phyloP scores from a whole-genome alignment of 2,888 invertebrate species.

The Stenodera caucasica region DNA sequence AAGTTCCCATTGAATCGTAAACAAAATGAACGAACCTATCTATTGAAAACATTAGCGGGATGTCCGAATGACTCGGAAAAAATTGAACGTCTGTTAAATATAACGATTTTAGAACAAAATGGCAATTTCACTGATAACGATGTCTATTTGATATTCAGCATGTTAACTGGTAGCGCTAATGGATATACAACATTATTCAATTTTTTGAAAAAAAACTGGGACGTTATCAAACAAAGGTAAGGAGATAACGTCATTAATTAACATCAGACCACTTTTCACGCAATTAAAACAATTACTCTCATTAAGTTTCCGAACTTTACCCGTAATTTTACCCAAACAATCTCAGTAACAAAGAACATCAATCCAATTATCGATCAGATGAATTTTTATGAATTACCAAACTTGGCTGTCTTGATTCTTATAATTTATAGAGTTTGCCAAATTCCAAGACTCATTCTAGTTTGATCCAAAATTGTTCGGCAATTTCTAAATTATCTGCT shows the following conservation, averaged over 20 bases:
- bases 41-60: constrained; percentile 76
- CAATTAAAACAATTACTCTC: neutral
- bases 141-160: constrained; percentile 72
- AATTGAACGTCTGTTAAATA: constrained; percentile 67
- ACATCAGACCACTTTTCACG: neutral
- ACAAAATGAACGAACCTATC: constrained; percentile 74
- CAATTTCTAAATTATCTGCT: no score
- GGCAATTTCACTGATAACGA: constrained; percentile 78
- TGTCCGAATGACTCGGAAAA: constrained; percentile 74
- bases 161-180: constrained; percentile 70
- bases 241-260: no score
- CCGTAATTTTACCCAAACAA: no score
- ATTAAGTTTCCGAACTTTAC: no score
- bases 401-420: no score
- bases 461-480: no score
- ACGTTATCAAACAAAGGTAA: constrained; percentile 67
- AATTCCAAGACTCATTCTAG: no score
- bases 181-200: constrained; percentile 74
- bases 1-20: constrained; percentile 72
- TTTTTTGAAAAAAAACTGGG: constrained; percentile 73
- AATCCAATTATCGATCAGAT: no score
- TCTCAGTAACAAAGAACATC: no score
- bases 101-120: constrained; percentile 70
- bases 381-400: no score
- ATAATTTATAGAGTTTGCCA: no score